A percentile compares a stretch with the other conserved stretches of the same genome.
These are phyloP conservation scores for Hypolimnas misippus DNA, from an alignment of 2,888 invertebrate genomes.

Conservation along the genomic window DNA sequence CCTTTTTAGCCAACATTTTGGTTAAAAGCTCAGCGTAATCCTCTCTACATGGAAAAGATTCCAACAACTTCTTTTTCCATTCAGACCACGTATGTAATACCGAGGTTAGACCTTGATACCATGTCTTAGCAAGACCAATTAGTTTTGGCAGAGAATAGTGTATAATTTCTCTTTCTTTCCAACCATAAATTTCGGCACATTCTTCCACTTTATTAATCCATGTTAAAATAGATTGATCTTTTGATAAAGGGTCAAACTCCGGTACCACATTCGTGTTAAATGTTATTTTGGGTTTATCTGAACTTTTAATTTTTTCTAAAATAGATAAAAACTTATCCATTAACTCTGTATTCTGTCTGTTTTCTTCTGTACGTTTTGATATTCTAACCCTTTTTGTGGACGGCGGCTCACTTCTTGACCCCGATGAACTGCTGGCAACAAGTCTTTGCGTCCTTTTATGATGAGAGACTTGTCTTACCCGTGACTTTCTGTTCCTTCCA, in stretches of 20 bases:
- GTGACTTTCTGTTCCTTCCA: too few relatives aligned
- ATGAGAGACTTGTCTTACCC: too few relatives aligned
- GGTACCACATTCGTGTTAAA: conserved; percentile 22
- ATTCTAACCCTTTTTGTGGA: too few relatives aligned
- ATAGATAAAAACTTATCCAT: too few relatives aligned
- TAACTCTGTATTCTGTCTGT: too few relatives aligned
- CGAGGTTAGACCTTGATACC: conserved; percentile 41
- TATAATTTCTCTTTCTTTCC: conserved; percentile 30
- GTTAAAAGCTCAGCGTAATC: conserved; percentile 39
- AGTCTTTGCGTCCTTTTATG: too few relatives aligned
- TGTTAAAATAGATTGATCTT: conserved; percentile 16
- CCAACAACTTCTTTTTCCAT: conserved; percentile 40
- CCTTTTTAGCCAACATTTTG: conserved; percentile 38
- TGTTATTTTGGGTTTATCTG: neutral
- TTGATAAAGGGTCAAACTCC: conserved; percentile 35
- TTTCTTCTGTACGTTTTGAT: too few relatives aligned
- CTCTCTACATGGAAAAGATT: conserved; percentile 40
- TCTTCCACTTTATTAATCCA: conserved; percentile 38
- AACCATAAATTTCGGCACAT: conserved; percentile 28
- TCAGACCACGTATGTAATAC: conserved; percentile 37
- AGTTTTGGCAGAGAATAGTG: conserved; percentile 32
- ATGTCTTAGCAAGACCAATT: conserved; percentile 37
- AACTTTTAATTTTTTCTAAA: too few relatives aligned
- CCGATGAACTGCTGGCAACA: too few relatives aligned
- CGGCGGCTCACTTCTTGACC: too few relatives aligned